Conservation (phyloP, 2,888 invertebrate species). For the Sphaerophoria rueppellii region DNA sequence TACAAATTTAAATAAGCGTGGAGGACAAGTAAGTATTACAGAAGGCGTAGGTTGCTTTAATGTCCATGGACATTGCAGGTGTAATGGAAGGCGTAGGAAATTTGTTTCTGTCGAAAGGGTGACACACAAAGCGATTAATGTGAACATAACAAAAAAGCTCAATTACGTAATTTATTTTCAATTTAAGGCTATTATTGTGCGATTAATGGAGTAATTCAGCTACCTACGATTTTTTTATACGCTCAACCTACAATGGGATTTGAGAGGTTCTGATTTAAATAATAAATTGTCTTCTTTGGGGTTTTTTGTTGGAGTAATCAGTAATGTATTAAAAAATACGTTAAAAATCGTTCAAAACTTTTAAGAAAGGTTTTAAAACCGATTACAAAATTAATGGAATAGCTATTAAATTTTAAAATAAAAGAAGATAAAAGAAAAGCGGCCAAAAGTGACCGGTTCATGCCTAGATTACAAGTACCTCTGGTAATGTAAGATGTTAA, state of each 20-base stretch:
- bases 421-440: too few relatives aligned
- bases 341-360: not conserved
- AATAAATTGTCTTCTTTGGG: too few relatives aligned
- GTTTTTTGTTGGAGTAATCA: not conserved
- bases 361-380: not conserved
- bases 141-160: constrained; percentile 61
- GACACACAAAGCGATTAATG: constrained; percentile 41
- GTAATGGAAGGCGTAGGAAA: not conserved
- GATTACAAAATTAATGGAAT: too few relatives aligned
- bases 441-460: too few relatives aligned
- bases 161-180: constrained; percentile 67
- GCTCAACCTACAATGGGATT: not conserved
- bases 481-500: too few relatives aligned
- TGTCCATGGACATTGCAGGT: too few relatives aligned
- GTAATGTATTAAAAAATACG: not conserved
- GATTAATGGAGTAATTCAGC: constrained; percentile 47
- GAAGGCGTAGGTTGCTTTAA: not conserved
- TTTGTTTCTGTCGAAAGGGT: constrained; percentile 17
- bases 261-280: too few relatives aligned
- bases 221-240: too few relatives aligned
- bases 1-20: constrained; percentile 58
- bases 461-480: too few relatives aligned
- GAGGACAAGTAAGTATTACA: constrained; percentile 13
- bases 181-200: constrained; percentile 61
- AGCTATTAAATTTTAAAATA: too few relatives aligned